Base-by-base conservation (phyloP, 2,113 vertebrate species). In the Gallinago jamesoni region DNA sequence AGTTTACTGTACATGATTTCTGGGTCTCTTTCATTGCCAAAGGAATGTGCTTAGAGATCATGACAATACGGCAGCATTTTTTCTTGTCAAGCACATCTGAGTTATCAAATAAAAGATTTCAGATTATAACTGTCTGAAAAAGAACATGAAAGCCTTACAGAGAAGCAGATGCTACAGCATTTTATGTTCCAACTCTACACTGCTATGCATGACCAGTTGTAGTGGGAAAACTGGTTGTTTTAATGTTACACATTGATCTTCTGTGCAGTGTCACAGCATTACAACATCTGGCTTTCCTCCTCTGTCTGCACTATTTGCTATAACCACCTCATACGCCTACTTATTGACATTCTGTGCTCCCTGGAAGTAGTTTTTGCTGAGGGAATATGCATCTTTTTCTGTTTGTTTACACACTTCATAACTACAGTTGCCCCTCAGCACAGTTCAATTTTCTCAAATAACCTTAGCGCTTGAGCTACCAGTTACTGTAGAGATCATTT, bases 361-460 rank as follows among this genome's bases (percentile, higher is more conserved):
- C 74, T 86, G 60, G 7, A 70, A 76, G 53, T 9, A 68, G 60
- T 28, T 87, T 82, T 84, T 92, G 67, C 82, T 80, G 55, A 31
- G 85, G 70, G 80, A 93, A 92, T 92, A 84, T 41, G 66, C 77
- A 92, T 21, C 55, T 41, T 90, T 89, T 87, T 56, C 69, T 89
- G 68, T 94, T 93, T 95, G 85, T 95, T 96, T 96, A 89, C 74
- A 91, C 80, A 91, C 57, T 94, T 94, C 78, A 91, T 84, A 93
- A 91, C 16, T 45, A 76, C 80, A 69, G 87, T 8, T 91, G 52
- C 77, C 89, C 73, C 89, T 90, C 84, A 89, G 94, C 80, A 79
- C 77, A 89, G 93, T 84, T 95, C 86, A 82, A 62, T 94, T 96
- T 97, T 94, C 74, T 87, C 66, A 87, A 93, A 87, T 53, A 87